These are phyloP conservation scores for Lytechinus pictus DNA, from an alignment of 35 echinoderm and acorn worm species.

Conservation along the genomic window DNA sequence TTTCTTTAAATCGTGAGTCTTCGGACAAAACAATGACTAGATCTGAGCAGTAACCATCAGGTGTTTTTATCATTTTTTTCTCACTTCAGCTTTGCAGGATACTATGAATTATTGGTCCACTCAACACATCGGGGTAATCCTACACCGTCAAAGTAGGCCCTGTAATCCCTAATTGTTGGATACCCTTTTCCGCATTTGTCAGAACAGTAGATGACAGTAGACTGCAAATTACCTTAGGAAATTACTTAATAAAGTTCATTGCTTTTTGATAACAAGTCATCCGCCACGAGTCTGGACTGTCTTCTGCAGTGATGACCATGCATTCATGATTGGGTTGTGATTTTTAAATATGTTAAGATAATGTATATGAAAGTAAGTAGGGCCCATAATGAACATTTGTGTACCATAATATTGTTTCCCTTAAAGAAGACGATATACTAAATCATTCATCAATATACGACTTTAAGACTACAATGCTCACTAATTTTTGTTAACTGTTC, in stretches of 20 bases:
- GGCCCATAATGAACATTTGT: too few relatives aligned
- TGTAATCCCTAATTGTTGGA: not conserved
- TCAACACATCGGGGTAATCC: not conserved
- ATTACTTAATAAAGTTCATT: not conserved
- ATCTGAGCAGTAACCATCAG: not conserved
- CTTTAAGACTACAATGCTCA: too few relatives aligned
- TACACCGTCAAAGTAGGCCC: not conserved
- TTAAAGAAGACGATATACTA: too few relatives aligned
- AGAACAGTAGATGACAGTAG: not conserved
- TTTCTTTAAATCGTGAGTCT: too few relatives aligned
- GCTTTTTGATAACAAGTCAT: not conserved
- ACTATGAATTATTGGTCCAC: not conserved
- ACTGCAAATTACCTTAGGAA: not conserved
- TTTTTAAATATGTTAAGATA: too few relatives aligned
- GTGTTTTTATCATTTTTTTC: not conserved
- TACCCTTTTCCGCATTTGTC: not conserved
- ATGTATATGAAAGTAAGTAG: too few relatives aligned
- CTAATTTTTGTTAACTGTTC: too few relatives aligned
- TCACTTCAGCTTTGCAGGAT: not conserved
- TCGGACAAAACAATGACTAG: too few relatives aligned
- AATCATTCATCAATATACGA: too few relatives aligned
- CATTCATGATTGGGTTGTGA: too few relatives aligned
- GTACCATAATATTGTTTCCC: too few relatives aligned
- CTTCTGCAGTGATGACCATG: not conserved
- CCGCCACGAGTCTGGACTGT: not conserved